Base-by-base conservation (phyloP, 1,140 invertebrate species). In the Thaumetopoea pityocampa region DNA sequence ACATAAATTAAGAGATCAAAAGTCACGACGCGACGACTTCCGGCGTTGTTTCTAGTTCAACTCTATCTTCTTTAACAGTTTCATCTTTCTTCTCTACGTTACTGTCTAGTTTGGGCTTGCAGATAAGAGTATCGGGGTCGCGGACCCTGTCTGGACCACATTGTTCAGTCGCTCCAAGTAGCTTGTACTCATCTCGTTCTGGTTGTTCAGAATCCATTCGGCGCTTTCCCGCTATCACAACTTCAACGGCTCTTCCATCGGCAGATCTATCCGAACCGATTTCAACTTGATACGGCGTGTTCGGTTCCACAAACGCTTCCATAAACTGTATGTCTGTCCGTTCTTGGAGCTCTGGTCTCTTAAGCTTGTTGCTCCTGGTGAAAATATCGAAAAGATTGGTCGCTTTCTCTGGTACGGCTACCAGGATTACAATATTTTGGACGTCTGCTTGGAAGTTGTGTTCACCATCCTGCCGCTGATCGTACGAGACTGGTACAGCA, bases 401-500 rank as follows among this genome's bases (percentile, higher is more conserved):
- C 6, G 80, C 55, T 0, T 85, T 85, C 4, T 88, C 84, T 6
- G 89, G 89, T 2, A 90, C 78, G 0, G 89, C 76, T 16, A 85
- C 52, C 4, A 91, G 47, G 12, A 91, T 77, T 20, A 91, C 77
- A 35, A 91, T 87, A 52, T 91, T 91, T 43, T 90, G 86, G 5
- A 91, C 72, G 70, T 91, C 89, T 1, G 89, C 89, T 5, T 86
- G 85, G 1, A 90, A 79, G 56, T 91, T 91, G 43, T 85, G 80
- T 3, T 89, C 87, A n/a, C 89, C 89, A 15, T 89, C 88, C 61
- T 90, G 89, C 0, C 88, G 69, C 62, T 89, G 88, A 59, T 90
- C 88, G 59, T 88, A 88, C 28, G 74, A 79, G 6, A 87, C 89
- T 38, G 89, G 89, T 76, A 93, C 94, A 86, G 85, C 89, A 74